Conservation (phyloP, 1,140 invertebrate genomes). For the Acromyrmex charruanus region DNA sequence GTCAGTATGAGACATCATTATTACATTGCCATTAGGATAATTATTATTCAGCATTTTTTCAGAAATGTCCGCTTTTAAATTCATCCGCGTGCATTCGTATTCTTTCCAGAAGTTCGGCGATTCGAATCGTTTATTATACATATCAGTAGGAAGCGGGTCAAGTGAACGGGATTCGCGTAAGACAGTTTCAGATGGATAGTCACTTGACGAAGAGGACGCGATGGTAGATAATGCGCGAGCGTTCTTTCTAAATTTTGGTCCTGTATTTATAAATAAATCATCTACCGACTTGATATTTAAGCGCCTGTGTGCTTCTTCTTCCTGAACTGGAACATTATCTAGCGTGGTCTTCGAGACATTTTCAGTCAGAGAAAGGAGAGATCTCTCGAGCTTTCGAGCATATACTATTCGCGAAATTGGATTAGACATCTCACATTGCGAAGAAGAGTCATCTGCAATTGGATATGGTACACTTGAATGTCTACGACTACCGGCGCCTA, state of each 20-base stretch:
- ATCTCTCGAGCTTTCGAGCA: constrained; percentile 75
- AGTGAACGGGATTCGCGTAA: constrained; percentile 86
- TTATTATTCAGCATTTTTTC: constrained; percentile 87
- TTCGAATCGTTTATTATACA: constrained; percentile 60
- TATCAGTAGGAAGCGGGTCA: constrained; percentile 84
- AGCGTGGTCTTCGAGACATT: constrained; percentile 86
- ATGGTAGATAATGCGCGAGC: constrained; percentile 86
- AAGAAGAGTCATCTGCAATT: constrained; percentile 78
- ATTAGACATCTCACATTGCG: constrained; percentile 79
- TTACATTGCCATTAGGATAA: constrained; percentile 87
- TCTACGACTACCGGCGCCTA: constrained; percentile 86
- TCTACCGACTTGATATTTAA: constrained; percentile 83
- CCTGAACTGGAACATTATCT: constrained; percentile 83
- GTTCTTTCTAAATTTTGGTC: constrained; percentile 78
- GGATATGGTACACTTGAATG: constrained; percentile 87
- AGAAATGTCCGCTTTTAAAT: constrained; percentile 83
- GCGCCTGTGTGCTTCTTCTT: constrained; percentile 80
- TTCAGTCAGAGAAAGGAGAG: constrained; percentile 80
- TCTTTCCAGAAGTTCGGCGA: constrained; percentile 76
- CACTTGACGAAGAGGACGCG: constrained; percentile 86
- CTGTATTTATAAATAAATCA: constrained; percentile 79
- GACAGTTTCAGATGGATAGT: constrained; percentile 82
- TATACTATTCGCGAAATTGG: constrained; percentile 77
- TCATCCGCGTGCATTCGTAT: constrained; percentile 81
- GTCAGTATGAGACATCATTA: constrained; percentile 78